Percentiles rank a stretch among this genome's conserved stretches.
phyloP scores from a whole-genome alignment of 2,888 invertebrate species.

The Lypha dubia region DNA sequence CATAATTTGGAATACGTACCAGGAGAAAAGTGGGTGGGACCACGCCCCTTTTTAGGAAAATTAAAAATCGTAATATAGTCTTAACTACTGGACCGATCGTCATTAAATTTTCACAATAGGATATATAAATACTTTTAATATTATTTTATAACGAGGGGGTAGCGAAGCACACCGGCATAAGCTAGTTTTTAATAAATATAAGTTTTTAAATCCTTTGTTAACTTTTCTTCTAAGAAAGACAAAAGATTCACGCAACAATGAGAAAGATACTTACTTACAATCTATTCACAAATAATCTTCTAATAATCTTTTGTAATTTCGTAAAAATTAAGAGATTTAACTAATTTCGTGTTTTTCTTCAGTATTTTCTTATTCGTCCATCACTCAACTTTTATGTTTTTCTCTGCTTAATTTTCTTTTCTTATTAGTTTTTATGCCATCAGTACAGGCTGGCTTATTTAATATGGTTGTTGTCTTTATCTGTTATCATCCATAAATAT shows the following conservation, averaged over 20 bases:
- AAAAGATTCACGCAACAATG: not conserved
- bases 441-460: too few relatives aligned
- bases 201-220: not conserved
- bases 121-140: too few relatives aligned
- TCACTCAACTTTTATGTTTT: not conserved
- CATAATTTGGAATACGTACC: too few relatives aligned
- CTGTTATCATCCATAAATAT: constrained; percentile 60
- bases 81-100: too few relatives aligned
- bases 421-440: not conserved
- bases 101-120: too few relatives aligned
- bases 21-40: too few relatives aligned
- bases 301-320: constrained; percentile 55
- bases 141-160: too few relatives aligned
- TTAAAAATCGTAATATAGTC: too few relatives aligned
- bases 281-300: constrained; percentile 44
- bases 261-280: not conserved
- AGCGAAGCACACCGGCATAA: too few relatives aligned
- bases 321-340: constrained; percentile 19
- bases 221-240: not conserved
- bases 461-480: constrained; percentile 19
- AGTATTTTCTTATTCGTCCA: too few relatives aligned
- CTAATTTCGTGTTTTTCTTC: not conserved
- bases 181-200: too few relatives aligned
- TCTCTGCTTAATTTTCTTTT: constrained; percentile 8
- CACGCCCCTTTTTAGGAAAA: too few relatives aligned